Percentiles rank a stretch among this genome's conserved stretches.
Conservation (phyloP, 2,797 vertebrate genomes). For the Lophura swinhoii region DNA sequence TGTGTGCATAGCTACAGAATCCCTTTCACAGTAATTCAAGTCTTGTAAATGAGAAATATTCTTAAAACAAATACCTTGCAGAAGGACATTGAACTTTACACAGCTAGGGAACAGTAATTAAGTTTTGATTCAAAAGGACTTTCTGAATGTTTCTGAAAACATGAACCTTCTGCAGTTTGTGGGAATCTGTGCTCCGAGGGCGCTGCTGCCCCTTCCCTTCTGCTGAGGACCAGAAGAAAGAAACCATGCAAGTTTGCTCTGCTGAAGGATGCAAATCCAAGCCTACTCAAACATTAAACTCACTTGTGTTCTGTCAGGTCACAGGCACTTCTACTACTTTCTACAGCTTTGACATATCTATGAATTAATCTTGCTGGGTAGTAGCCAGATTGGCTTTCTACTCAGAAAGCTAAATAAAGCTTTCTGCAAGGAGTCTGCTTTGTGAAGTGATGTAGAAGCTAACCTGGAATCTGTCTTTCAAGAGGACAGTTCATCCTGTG, state of each 20-base stretch:
- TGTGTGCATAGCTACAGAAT: background rate
- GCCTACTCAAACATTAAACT: background rate
- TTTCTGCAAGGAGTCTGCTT: background rate
- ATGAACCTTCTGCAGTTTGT: background rate
- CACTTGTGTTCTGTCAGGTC: background rate
- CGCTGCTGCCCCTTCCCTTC: background rate
- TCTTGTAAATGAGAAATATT: background rate
- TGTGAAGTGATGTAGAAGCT: background rate
- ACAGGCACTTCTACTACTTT: background rate
- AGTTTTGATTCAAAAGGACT: background rate
- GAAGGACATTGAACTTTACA: background rate
- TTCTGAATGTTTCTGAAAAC: background rate
- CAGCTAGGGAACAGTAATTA: background rate
- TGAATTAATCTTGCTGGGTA: background rate
- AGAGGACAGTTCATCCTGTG: background rate
- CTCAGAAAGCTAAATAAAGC: background rate
- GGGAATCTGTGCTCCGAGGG: background rate
- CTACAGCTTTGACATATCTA: background rate
- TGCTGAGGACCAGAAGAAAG: background rate
- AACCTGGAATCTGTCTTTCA: background rate
- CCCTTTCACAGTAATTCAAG: background rate
- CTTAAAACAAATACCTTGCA: background rate
- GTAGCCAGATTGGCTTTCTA: background rate
- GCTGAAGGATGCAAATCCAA: background rate
- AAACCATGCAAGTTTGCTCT: background rate